Conservation (phyloP, 2,888 invertebrate species). For the Nemotelus pantherinus region DNA sequence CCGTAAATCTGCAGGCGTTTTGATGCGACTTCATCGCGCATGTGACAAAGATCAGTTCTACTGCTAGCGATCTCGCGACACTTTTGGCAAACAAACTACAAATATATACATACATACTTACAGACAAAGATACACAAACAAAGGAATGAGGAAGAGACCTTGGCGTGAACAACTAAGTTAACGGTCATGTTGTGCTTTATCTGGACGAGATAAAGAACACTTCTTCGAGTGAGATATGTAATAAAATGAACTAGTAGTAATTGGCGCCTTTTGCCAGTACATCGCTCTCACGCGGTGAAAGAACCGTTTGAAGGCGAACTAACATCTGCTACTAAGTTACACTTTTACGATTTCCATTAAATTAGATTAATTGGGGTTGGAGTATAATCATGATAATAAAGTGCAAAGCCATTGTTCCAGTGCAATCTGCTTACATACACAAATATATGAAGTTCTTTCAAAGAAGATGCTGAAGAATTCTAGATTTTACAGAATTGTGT, state of each 20-base stretch:
- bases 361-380: too few species aligned
- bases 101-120: background rate
- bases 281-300: background rate
- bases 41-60: background rate
- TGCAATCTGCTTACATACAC: too few species aligned
- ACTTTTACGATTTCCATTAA: too few species aligned
- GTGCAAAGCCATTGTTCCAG: too few species aligned
- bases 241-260: background rate
- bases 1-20: too few species aligned
- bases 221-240: background rate
- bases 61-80: background rate
- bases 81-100: background rate
- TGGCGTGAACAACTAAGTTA: background rate
- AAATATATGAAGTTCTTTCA: too few species aligned
- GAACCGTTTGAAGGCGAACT: background rate
- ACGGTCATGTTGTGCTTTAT: background rate
- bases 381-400: too few species aligned
- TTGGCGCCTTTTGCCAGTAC: background rate
- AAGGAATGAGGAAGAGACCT: slow-evolving; percentile 1
- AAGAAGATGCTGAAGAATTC: too few species aligned
- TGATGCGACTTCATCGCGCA: background rate
- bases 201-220: background rate
- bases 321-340: too few species aligned
- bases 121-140: background rate
- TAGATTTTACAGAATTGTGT: too few species aligned